Evolutionary conservation across 2,888 invertebrate species (phyloP).

Genomic region (Apoda limacodes): DNA sequence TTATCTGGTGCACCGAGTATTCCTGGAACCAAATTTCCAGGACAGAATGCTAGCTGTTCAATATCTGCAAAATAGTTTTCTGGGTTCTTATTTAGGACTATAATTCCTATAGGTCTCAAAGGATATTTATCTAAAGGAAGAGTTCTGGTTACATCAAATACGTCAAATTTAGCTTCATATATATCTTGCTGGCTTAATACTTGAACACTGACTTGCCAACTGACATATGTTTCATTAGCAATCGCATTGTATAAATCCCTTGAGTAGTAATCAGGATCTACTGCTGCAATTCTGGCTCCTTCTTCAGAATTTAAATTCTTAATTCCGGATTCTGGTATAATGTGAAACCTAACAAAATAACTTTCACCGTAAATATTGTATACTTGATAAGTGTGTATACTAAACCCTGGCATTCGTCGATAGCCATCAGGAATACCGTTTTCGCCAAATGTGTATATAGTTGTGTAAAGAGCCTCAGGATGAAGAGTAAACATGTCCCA

Average conservation of each 20-base stretch:
- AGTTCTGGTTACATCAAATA: conserved; percentile 90
- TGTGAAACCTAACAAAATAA: conserved; percentile 89
- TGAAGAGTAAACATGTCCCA: conserved; percentile 91
- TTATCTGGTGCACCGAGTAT: conserved; percentile 92
- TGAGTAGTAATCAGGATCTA: conserved; percentile 87
- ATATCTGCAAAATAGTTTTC: conserved; percentile 92
- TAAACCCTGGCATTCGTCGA: conserved; percentile 92
- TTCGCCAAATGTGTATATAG: conserved; percentile 84
- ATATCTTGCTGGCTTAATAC: conserved; percentile 86
- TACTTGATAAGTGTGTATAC: conserved; percentile 90
- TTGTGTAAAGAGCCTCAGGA: conserved; percentile 87
- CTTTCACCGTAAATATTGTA: conserved; percentile 77
- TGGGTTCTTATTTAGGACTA: conserved; percentile 88
- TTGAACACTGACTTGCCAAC: conserved; percentile 83
- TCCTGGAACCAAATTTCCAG: conserved; percentile 89
- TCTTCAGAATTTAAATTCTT: conserved; percentile 75
- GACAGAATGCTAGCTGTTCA: conserved; percentile 89
- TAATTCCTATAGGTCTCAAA: conserved; percentile 82
- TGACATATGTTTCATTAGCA: conserved; percentile 74
- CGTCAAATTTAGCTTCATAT: conserved; percentile 80
- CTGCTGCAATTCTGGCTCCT: conserved; percentile 73
- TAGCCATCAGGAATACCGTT: conserved; percentile 91
- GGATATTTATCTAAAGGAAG: conserved; percentile 85
- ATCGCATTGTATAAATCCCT: conserved; percentile 90
- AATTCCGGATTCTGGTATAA: conserved; percentile 88